phyloP scores from a whole-genome alignment of 2,797 vertebrate species.

The Enteromius afrohamiltoni region DNA sequence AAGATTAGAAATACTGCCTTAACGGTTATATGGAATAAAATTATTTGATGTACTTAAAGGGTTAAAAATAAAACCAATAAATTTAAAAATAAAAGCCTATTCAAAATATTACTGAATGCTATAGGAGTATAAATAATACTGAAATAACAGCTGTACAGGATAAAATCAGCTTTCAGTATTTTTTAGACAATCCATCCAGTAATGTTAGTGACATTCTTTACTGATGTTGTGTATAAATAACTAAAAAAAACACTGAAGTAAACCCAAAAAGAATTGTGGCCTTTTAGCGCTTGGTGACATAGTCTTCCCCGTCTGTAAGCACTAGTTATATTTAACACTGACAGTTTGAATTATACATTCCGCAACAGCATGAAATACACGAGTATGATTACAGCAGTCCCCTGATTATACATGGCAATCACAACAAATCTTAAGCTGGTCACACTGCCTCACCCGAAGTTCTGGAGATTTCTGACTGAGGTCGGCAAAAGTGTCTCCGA shows the following conservation, averaged over 20 bases:
- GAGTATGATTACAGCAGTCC: slow-evolving; percentile 1
- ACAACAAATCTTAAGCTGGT: not conserved
- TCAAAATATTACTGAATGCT: not conserved
- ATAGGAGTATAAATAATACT: not conserved
- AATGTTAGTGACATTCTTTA: not conserved
- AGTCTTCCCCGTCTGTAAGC: not conserved
- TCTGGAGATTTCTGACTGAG: slow-evolving; percentile 99
- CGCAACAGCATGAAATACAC: not conserved
- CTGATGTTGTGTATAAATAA: not conserved
- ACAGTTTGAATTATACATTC: not conserved
- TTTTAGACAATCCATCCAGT: not conserved
- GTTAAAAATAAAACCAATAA: not conserved
- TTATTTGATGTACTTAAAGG: not conserved
- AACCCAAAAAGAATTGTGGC: not conserved
- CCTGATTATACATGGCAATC: not conserved
- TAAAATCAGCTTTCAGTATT: not conserved
- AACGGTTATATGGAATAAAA: not conserved
- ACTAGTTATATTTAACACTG: slow-evolving; percentile 2
- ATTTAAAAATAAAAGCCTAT: not conserved
- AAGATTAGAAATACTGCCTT: too few relatives aligned
- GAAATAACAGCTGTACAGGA: not conserved
- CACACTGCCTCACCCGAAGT: slow-evolving; percentile 81
- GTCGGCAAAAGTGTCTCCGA: slow-evolving; percentile 94
- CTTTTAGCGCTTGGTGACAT: not conserved
- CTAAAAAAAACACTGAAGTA: not conserved